These are phyloP conservation scores for Meiosimyza decipiens DNA, from an alignment of 2,888 invertebrate genomes.

Conservation along the genomic window DNA sequence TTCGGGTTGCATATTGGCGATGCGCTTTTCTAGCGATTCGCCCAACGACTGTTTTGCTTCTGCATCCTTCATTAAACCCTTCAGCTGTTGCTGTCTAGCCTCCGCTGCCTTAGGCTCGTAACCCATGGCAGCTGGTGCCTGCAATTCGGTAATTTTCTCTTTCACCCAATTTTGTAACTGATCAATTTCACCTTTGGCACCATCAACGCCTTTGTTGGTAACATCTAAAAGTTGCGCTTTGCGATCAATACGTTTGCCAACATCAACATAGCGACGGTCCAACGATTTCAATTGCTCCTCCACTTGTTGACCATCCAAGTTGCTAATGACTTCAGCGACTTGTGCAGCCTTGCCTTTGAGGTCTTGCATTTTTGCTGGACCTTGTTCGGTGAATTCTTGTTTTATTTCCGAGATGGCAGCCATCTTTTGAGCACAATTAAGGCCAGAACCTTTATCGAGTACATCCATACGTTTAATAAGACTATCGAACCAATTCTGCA, in stretches of 20 bases:
- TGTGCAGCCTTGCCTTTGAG: conserved; percentile 77
- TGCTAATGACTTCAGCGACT: conserved; percentile 84
- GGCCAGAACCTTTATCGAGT: conserved; percentile 85
- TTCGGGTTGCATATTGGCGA: conserved; percentile 85
- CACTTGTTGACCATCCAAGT: conserved; percentile 89
- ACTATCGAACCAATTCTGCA: conserved; percentile 85
- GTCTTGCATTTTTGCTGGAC: conserved; percentile 77
- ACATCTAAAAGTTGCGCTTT: conserved; percentile 86
- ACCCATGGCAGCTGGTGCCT: conserved; percentile 77
- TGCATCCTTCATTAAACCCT: conserved; percentile 82
- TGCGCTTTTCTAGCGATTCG: conserved; percentile 84
- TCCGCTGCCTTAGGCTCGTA: conserved; percentile 83
- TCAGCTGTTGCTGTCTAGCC: conserved; percentile 77
- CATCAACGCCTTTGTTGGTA: conserved; percentile 84
- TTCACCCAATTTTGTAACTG: conserved; percentile 84
- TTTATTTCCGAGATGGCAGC: conserved; percentile 79
- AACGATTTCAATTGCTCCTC: conserved; percentile 89
- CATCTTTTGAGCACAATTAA: conserved; percentile 84
- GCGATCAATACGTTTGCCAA: conserved; percentile 84
- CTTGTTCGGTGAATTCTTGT: conserved; percentile 79
- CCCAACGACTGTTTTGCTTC: conserved; percentile 85
- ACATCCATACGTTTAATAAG: conserved; percentile 83
- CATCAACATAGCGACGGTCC: conserved; percentile 85
- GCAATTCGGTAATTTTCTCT: conserved; percentile 76
- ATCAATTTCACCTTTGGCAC: conserved; percentile 82